phyloP scores from a whole-genome alignment of 2,888 invertebrate genomes.

The Nowickia ferox region DNA sequence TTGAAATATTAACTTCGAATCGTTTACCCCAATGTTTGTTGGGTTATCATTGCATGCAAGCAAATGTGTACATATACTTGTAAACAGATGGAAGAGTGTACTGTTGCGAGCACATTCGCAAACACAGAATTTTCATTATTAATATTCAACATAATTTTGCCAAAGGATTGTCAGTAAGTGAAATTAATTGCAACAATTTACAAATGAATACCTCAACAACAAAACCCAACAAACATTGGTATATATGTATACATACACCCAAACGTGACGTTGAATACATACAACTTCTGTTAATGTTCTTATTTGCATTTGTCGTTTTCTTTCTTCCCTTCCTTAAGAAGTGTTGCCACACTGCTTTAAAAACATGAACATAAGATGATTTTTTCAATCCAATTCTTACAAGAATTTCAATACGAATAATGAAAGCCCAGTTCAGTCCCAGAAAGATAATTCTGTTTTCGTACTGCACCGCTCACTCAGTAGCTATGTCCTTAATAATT shows the following conservation, averaged over 20 bases:
- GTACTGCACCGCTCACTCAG: no score
- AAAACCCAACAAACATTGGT: slow-evolving; percentile 30
- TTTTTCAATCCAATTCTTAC: no score
- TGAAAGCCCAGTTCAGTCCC: no score
- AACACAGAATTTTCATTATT: slow-evolving; percentile 61
- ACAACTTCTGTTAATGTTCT: slow-evolving; percentile 29
- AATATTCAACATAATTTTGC: slow-evolving; percentile 68
- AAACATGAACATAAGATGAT: no score
- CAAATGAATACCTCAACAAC: slow-evolving; percentile 69
- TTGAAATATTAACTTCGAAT: background rate
- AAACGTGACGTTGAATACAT: background rate
- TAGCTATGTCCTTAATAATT: no score
- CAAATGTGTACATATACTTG: slow-evolving; percentile 9
- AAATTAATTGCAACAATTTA: slow-evolving; percentile 70
- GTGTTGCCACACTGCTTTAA: slow-evolving; percentile 13
- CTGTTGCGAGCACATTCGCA: background rate
- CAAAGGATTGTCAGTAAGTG: slow-evolving; percentile 64
- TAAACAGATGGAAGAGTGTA: background rate
- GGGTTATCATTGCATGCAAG: background rate
- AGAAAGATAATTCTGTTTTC: no score
- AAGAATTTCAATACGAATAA: no score
- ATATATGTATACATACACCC: background rate
- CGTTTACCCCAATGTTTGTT: no score
- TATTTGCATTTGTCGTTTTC: background rate
- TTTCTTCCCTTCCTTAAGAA: background rate